Evolutionary conservation across 92 coral and sea anemone genomes (phyloP).

Genomic region (Phenganax marumi): DNA sequence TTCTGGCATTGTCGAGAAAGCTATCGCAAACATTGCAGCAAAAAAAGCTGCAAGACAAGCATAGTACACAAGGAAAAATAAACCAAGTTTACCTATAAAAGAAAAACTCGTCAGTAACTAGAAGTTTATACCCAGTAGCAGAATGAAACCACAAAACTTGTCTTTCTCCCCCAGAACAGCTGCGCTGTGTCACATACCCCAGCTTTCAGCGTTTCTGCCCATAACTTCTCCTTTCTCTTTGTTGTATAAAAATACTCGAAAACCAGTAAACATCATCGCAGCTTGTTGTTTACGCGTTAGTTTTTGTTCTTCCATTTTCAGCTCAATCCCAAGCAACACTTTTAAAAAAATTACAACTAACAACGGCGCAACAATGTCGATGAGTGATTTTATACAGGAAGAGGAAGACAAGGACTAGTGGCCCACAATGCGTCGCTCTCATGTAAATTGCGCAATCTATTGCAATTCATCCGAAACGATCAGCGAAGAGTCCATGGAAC

Average conservation of each 20-base stretch:
- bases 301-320: conserved; percentile 1
- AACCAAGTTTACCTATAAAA: conserved; percentile 77
- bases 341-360: conserved; percentile 4
- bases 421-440: no score
- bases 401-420: no score
- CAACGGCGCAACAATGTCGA: no score
- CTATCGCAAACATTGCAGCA: conserved; percentile 86
- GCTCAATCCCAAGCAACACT: background rate
- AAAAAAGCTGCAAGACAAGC: conserved; percentile 88
- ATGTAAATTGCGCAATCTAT: no score
- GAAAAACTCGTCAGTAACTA: background rate
- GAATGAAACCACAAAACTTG: background rate
- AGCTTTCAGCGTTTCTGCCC: conserved; percentile 88
- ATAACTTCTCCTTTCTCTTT: conserved; percentile 70
- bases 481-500: no score
- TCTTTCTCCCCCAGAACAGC: conserved; percentile 24
- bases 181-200: conserved; percentile 70
- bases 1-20: conserved; percentile 80
- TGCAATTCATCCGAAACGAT: no score
- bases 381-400: no score
- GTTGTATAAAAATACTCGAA: conserved; percentile 76
- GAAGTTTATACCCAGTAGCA: background rate
- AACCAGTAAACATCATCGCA: conserved; percentile 30
- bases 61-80: conserved; percentile 85
- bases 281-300: conserved; percentile 13